Evolutionary conservation across 2,888 invertebrate species (phyloP).

Genomic region (Pristionchus mayeri): DNA sequence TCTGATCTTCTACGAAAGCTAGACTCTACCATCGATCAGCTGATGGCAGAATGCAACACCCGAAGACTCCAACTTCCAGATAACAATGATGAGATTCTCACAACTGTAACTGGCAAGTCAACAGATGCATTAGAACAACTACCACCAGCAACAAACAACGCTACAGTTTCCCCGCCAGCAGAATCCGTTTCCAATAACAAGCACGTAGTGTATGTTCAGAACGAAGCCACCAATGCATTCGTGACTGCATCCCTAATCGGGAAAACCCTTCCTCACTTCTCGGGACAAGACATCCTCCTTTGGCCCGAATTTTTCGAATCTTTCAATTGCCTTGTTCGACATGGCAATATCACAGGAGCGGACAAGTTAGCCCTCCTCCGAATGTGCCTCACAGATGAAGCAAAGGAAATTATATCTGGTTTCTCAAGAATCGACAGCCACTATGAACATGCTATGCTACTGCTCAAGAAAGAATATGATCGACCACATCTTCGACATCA

Average conservation of each 20-base stretch:
- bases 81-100: too few species aligned
- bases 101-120: too few species aligned
- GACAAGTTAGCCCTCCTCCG: constrained; percentile 11
- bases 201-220: too few species aligned
- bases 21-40: too few species aligned
- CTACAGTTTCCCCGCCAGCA: too few species aligned
- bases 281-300: too few species aligned
- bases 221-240: not conserved
- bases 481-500: constrained; percentile 5
- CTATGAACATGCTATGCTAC: not conserved
- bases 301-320: not conserved
- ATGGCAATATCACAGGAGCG: not conserved
- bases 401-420: not conserved
- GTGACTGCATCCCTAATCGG: not conserved
- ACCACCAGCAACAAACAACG: too few species aligned
- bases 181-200: too few species aligned
- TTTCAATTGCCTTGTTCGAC: not conserved
- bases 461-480: constrained; percentile 16
- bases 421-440: not conserved
- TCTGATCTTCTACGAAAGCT: too few species aligned
- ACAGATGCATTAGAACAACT: too few species aligned
- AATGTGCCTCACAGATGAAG: not conserved
- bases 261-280: not conserved
- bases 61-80: too few species aligned
- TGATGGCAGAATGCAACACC: too few species aligned